These are phyloP conservation scores for Meriones psammophilus DNA, from an alignment of 2,797 vertebrate genomes.

Conservation along the genomic window DNA sequence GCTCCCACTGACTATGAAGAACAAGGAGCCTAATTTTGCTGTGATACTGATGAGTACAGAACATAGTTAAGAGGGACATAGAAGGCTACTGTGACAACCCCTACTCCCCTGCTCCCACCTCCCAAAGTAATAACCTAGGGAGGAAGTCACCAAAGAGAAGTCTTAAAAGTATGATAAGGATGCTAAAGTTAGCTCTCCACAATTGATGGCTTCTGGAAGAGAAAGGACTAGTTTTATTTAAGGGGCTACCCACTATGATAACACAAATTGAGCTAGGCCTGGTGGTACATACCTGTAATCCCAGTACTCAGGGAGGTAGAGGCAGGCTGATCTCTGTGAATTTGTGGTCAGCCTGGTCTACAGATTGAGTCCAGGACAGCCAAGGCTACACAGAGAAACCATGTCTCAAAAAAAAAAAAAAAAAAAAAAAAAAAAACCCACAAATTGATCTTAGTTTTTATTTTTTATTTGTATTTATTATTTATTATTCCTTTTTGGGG, in stretches of 20 bases:
- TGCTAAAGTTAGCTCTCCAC: too few species aligned
- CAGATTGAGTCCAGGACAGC: too few species aligned
- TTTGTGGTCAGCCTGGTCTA: too few species aligned
- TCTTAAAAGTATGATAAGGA: too few species aligned
- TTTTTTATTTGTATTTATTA: not conserved
- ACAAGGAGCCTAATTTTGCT: not conserved
- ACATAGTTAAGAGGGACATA: not conserved
- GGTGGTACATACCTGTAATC: too few species aligned
- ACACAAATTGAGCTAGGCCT: not conserved
- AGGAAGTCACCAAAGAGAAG: not conserved
- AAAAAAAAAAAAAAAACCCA: too few species aligned
- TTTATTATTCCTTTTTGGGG: not conserved
- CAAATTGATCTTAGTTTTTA: not conserved
- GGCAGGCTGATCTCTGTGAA: too few species aligned
- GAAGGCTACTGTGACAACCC: not conserved
- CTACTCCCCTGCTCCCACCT: not conserved
- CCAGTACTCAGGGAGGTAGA: too few species aligned
- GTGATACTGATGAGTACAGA: not conserved
- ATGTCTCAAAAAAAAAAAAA: too few species aligned
- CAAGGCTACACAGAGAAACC: too few species aligned
- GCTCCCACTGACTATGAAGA: not conserved
- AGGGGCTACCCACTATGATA: not conserved
- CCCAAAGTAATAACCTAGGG: not conserved
- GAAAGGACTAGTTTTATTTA: too few species aligned
- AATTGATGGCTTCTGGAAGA: too few species aligned